phyloP scores from a whole-genome alignment of 1,140 invertebrate species.

The Xylocopa sonorina region DNA sequence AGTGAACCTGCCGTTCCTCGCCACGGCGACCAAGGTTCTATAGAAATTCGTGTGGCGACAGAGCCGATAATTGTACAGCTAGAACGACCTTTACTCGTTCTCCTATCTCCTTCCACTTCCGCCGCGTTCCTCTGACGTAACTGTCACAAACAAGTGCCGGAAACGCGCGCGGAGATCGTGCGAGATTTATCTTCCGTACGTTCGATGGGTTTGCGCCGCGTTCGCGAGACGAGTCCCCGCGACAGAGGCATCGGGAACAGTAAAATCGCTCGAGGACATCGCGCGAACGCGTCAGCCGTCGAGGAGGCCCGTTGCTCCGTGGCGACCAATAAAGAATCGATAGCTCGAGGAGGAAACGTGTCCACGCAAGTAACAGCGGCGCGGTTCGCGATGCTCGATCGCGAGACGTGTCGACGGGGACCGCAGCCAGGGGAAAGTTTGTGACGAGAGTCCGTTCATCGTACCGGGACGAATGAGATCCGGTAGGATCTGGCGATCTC shows the following conservation, averaged over 20 bases:
- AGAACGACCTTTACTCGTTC: not conserved
- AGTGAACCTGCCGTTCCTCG: not conserved
- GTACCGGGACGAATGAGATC: not conserved
- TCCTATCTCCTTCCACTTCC: not conserved
- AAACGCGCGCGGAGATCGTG: not conserved
- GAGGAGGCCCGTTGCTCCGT: not conserved
- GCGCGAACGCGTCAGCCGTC: not conserved
- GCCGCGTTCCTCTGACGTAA: too few species aligned
- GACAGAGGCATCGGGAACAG: conserved; percentile 3
- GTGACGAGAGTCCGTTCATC: not conserved
- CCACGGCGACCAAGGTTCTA: not conserved
- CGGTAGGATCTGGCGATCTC: not conserved
- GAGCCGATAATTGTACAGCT: not conserved
- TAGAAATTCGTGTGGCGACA: not conserved
- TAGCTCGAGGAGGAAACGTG: not conserved
- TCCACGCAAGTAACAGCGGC: not conserved
- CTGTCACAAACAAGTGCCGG: not conserved
- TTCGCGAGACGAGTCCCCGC: not conserved
- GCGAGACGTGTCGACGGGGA: not conserved
- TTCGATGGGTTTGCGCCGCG: conserved; percentile 3
- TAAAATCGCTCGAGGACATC: too few species aligned
- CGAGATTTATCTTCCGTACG: not conserved
- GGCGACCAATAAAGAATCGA: not conserved
- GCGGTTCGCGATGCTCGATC: not conserved
- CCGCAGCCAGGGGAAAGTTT: not conserved